A percentile compares a stretch with the other conserved stretches of the same genome.
Evolutionary conservation across 2,797 vertebrate genomes (phyloP).

Genomic region (Pseudochirops cupreus): DNA sequence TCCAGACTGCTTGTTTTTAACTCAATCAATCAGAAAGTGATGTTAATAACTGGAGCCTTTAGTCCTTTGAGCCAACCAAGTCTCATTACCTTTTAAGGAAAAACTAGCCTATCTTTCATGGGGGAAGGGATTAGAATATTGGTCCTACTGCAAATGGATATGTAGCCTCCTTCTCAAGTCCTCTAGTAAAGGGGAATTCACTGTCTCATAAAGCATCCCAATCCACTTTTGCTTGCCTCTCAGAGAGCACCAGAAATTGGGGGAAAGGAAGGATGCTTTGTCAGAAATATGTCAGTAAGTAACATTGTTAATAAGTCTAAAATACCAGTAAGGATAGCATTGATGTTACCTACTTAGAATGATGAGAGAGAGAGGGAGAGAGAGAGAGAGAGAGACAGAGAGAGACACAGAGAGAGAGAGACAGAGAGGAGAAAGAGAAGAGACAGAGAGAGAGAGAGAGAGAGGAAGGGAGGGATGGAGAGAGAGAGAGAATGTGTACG

Average conservation of each 20-base stretch:
- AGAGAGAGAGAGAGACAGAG: too few relatives aligned
- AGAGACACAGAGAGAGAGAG: too few relatives aligned
- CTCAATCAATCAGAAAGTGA: background rate
- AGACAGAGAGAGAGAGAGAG: too few relatives aligned
- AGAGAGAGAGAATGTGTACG: background rate
- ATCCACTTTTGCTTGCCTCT: background rate
- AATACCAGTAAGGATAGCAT: background rate
- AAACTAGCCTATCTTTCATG: background rate
- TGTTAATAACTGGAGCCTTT: background rate
- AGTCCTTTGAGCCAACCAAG: background rate
- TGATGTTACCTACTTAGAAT: background rate
- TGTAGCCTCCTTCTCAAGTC: background rate
- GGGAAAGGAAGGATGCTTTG: background rate
- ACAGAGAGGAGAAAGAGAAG: too few relatives aligned
- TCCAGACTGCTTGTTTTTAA: background rate
- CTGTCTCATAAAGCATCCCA: background rate
- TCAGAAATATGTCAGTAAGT: background rate
- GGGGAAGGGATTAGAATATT: background rate
- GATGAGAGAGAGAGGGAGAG: background rate
- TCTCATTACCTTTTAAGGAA: background rate
- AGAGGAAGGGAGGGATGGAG: too few relatives aligned
- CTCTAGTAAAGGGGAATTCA: background rate
- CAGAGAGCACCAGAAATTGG: background rate
- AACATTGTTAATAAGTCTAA: background rate
- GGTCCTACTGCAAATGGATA: background rate